Evolutionary conservation across 1,140 invertebrate genomes (phyloP).

Genomic region (Orchestia grillus): DNA sequence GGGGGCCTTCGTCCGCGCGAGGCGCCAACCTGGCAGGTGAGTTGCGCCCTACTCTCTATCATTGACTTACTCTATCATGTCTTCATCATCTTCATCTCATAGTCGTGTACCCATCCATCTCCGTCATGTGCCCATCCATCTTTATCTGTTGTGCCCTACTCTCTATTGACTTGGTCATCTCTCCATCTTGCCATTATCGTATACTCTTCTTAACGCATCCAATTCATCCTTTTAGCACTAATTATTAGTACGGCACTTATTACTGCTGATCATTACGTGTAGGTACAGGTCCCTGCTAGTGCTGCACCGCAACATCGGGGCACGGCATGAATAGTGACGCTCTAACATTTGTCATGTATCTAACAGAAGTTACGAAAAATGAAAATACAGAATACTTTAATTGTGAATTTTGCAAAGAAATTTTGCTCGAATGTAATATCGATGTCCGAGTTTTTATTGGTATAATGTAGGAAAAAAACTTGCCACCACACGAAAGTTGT

Average conservation of each 20-base stretch:
- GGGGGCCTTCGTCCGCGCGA: constrained; percentile 34
- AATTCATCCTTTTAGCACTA: no score
- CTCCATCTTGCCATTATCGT: no score
- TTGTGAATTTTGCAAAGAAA: no score
- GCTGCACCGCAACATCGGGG: not conserved
- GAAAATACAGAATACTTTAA: no score
- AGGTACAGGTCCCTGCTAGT: not conserved
- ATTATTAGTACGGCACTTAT: not conserved
- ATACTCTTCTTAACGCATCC: no score
- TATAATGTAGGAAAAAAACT: no score
- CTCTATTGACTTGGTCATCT: not conserved
- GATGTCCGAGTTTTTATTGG: no score
- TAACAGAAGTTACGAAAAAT: no score
- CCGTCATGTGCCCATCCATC: no score
- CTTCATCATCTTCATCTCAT: not conserved
- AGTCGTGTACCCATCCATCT: no score
- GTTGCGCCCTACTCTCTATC: constrained; percentile 1
- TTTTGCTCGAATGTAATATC: no score
- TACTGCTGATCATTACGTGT: not conserved
- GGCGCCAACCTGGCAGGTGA: constrained; percentile 49
- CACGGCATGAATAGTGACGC: not conserved
- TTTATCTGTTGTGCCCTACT: not conserved
- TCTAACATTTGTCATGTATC: not conserved
- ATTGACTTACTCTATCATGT: not conserved
- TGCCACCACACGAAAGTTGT: no score